A percentile compares a stretch with the other conserved stretches of the same genome.
Conservation (phyloP, 1,140 invertebrate genomes). For the Drosophila kanapiae region DNA sequence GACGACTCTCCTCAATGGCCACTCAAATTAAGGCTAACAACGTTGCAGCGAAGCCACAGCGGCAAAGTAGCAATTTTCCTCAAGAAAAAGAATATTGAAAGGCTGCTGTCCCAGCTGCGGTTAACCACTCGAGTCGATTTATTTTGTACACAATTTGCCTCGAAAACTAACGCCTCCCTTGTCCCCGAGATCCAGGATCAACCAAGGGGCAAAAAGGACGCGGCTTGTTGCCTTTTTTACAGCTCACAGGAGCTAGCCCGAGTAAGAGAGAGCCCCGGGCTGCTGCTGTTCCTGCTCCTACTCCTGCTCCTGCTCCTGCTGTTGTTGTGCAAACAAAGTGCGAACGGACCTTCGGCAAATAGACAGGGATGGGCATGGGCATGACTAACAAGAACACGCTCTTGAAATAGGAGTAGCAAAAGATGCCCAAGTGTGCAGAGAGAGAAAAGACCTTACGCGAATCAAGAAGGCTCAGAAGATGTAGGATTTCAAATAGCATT, state of each 20-base stretch:
- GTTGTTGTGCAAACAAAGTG: slow-evolving; percentile 58
- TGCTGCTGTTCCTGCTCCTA: not conserved
- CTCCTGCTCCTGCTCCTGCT: slow-evolving; percentile 10
- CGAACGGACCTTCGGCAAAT: slow-evolving; percentile 48
- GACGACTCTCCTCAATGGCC: slow-evolving; percentile 66
- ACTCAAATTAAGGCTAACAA: slow-evolving; percentile 83
- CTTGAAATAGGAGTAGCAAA: slow-evolving; percentile 1
- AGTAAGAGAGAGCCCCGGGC: not conserved
- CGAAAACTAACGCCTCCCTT: slow-evolving; percentile 50
- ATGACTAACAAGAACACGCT: slow-evolving; percentile 41
- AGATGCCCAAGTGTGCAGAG: slow-evolving; percentile 20
- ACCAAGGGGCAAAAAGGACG: slow-evolving; percentile 54
- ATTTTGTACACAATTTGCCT: slow-evolving; percentile 80
- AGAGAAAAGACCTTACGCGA: not conserved
- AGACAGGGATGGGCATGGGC: slow-evolving; percentile 23
- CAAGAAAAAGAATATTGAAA: slow-evolving; percentile 40
- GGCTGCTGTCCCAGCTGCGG: slow-evolving; percentile 62
- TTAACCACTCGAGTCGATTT: slow-evolving; percentile 81
- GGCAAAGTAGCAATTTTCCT: slow-evolving; percentile 72
- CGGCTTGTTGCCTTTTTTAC: slow-evolving; percentile 66
- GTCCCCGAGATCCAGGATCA: slow-evolving; percentile 31
- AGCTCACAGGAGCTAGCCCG: slow-evolving; percentile 29
- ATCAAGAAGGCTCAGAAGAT: too few relatives aligned
- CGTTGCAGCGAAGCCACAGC: slow-evolving; percentile 43
- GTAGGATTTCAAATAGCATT: too few relatives aligned